phyloP scores from a whole-genome alignment of 2,888 invertebrate genomes.

The Heteropelma amictum region DNA sequence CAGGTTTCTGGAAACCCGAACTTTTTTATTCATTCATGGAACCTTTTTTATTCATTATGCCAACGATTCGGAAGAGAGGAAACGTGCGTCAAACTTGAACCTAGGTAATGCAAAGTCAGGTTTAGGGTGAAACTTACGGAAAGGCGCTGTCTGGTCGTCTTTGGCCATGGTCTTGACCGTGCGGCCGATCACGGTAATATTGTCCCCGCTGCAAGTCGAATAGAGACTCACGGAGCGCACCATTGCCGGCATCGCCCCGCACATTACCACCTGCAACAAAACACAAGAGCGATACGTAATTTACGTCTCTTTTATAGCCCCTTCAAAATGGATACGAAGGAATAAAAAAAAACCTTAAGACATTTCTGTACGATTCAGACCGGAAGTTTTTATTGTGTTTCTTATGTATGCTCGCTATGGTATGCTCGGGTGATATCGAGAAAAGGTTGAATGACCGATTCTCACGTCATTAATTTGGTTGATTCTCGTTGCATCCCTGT shows the following conservation, averaged over 20 bases:
- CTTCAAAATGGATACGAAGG: neutral
- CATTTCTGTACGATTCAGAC: no score
- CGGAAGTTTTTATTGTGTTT: no score
- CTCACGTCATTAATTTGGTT: conserved; percentile 23
- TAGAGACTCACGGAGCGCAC: conserved; percentile 85
- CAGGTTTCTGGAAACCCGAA: no score
- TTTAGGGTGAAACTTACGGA: conserved; percentile 81
- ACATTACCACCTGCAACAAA: conserved; percentile 83
- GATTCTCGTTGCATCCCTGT: conserved; percentile 34
- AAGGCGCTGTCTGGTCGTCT: conserved; percentile 79
- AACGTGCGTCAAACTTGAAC: neutral
- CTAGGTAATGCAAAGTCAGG: neutral
- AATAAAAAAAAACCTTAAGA: neutral
- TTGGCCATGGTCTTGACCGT: conserved; percentile 83
- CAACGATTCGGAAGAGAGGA: no score
- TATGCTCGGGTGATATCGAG: neutral
- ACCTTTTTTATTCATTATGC: no score
- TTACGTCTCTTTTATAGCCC: neutral
- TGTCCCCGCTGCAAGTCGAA: conserved; percentile 84
- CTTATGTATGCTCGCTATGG: no score
- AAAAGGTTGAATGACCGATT: conserved; percentile 38
- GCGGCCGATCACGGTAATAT: conserved; percentile 83
- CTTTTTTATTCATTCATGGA: no score
- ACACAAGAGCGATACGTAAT: conserved; percentile 1
- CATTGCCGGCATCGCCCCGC: conserved; percentile 86